Percentiles rank a stretch among this genome's conserved stretches.
phyloP scores from a whole-genome alignment of 2,113 vertebrate species.

The Xenus cinereus region DNA sequence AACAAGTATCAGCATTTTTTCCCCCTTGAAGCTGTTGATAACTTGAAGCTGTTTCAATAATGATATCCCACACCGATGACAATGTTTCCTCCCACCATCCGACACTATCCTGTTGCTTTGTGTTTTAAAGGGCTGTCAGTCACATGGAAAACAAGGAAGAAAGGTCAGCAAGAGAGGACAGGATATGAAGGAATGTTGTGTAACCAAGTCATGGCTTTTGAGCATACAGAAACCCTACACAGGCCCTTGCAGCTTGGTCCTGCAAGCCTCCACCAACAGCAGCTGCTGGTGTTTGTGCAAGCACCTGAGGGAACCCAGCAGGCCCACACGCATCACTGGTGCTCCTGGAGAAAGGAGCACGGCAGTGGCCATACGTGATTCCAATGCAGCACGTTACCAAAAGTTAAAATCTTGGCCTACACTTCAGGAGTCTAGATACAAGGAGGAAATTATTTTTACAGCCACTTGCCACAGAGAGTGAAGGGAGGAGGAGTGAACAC shows the following conservation, averaged over 20 bases:
- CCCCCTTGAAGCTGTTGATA: slow-evolving; percentile 56
- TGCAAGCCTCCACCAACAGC: background rate
- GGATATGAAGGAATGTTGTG: slow-evolving; percentile 50
- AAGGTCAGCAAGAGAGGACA: slow-evolving; percentile 65
- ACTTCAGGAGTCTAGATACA: background rate
- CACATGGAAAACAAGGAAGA: slow-evolving; percentile 43
- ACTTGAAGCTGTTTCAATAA: slow-evolving; percentile 77
- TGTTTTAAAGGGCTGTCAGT: slow-evolving; percentile 45
- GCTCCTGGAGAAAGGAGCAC: background rate
- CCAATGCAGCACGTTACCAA: background rate
- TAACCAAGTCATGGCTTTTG: background rate
- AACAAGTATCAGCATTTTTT: slow-evolving; percentile 66
- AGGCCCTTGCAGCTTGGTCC: background rate
- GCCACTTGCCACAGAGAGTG: background rate
- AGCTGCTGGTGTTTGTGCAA: background rate
- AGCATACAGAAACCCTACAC: background rate
- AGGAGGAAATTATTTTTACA: background rate
- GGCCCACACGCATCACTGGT: background rate
- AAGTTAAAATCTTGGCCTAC: background rate
- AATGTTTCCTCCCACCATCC: slow-evolving; percentile 52
- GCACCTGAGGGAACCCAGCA: background rate
- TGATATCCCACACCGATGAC: slow-evolving; percentile 69
- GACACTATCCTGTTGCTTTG: slow-evolving; percentile 53
- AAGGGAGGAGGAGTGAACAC: background rate
- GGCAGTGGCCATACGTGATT: fast-evolving